These are phyloP conservation scores for Apteryx owenii DNA, from an alignment of 2,113 vertebrate species.

Conservation along the genomic window DNA sequence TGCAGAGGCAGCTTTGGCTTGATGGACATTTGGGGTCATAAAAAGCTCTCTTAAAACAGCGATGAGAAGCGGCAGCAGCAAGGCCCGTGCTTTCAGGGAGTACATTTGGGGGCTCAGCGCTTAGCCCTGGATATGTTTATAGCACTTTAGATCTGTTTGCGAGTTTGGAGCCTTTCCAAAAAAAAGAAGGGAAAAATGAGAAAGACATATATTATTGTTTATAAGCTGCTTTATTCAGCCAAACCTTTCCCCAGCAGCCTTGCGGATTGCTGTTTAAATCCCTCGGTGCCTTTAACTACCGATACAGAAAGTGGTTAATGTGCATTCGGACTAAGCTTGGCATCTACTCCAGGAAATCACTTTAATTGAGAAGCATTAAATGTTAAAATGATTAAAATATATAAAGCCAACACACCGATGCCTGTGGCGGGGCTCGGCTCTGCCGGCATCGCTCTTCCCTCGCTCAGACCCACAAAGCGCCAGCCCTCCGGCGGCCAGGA, in stretches of 20 bases:
- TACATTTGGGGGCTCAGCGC: constrained; percentile 50
- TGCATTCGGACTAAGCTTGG: constrained; percentile 78
- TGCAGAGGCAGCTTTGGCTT: constrained; percentile 47
- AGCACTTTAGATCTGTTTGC: constrained; percentile 80
- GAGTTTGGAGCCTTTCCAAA: constrained; percentile 80
- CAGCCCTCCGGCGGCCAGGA: too few relatives aligned
- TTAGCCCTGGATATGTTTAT: constrained; percentile 77
- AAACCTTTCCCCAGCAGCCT: constrained; percentile 82
- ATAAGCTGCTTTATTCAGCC: constrained; percentile 91
- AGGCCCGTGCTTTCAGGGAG: constrained; percentile 40
- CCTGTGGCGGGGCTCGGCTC: constrained; percentile 11
- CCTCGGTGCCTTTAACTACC: constrained; percentile 88
- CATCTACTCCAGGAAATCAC: constrained; percentile 86
- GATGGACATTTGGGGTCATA: constrained; percentile 63
- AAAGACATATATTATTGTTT: constrained; percentile 86
- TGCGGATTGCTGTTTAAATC: constrained; percentile 87
- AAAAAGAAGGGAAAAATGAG: constrained; percentile 32
- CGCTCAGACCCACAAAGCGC: too few relatives aligned
- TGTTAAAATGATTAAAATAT: constrained; percentile 85
- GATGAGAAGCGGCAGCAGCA: neutral
- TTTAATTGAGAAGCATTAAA: constrained; percentile 88
- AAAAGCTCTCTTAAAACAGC: constrained; percentile 49
- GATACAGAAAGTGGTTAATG: constrained; percentile 86
- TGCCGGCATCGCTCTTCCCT: neutral
- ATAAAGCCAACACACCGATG: constrained; percentile 70